These are phyloP conservation scores for Chymomyza procnemis DNA, from an alignment of 2,888 invertebrate species.

Conservation along the genomic window DNA sequence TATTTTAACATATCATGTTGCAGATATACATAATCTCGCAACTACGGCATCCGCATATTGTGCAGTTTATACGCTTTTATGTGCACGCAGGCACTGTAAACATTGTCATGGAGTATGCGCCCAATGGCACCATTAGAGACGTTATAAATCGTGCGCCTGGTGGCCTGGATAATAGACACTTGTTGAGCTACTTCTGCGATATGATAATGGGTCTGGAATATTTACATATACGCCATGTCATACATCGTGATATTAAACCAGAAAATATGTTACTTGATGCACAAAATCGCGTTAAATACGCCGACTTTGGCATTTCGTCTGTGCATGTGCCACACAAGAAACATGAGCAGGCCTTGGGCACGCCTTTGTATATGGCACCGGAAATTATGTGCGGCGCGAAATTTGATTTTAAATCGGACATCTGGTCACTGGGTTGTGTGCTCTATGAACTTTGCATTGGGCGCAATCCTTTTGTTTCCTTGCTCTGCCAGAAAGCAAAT, in stretches of 20 bases:
- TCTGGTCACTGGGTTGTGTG: constrained; percentile 87
- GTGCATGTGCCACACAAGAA: constrained; percentile 61
- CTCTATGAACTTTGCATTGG: constrained; percentile 82
- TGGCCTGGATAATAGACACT: constrained; percentile 44
- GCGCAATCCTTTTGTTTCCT: constrained; percentile 56
- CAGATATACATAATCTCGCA: constrained; percentile 76
- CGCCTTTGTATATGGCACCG: constrained; percentile 87
- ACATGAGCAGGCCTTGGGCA: constrained; percentile 78
- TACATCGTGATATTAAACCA: constrained; percentile 85
- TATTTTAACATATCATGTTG: neutral
- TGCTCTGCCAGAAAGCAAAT: constrained; percentile 42
- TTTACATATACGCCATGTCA: constrained; percentile 78
- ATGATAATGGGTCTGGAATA: constrained; percentile 77
- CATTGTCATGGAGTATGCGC: constrained; percentile 77
- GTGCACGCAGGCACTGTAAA: constrained; percentile 65
- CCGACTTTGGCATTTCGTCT: constrained; percentile 83
- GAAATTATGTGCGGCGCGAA: constrained; percentile 83
- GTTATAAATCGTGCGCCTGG: constrained; percentile 48
- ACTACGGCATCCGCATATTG: constrained; percentile 75
- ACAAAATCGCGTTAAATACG: constrained; percentile 84
- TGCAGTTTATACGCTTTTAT: constrained; percentile 73
- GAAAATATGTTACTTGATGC: constrained; percentile 86
- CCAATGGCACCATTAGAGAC: constrained; percentile 73
- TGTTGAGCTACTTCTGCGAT: constrained; percentile 78
- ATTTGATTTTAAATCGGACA: constrained; percentile 85